Conservation (phyloP, 2,888 invertebrate genomes). For the Allygus modestus region DNA sequence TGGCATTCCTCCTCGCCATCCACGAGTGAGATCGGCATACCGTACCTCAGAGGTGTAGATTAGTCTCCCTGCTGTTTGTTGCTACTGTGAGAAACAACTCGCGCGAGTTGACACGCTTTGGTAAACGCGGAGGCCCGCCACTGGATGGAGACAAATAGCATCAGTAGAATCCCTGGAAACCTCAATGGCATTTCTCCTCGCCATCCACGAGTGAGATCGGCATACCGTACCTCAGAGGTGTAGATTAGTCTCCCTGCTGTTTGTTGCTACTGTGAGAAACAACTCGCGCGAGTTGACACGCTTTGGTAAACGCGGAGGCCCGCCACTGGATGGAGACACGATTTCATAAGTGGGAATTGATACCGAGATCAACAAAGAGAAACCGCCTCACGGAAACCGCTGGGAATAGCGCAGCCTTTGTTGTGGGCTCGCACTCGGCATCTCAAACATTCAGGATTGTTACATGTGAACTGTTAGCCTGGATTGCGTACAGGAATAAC, state of each 20-base stretch:
- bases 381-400: conserved; percentile 39
- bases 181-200: background rate
- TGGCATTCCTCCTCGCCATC: background rate
- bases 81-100: background rate
- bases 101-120: conserved; percentile 28
- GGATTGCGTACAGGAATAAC: conserved; percentile 11
- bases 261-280: background rate
- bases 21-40: background rate
- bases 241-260: background rate
- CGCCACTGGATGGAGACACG: conserved; percentile 34
- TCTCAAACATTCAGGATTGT: conserved; percentile 18
- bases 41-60: background rate
- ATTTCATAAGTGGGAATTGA: conserved; percentile 53
- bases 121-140: background rate
- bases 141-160: conserved; percentile 2
- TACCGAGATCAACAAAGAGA: conserved; percentile 47
- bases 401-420: conserved; percentile 33
- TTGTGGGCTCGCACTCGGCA: conserved; percentile 11
- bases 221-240: background rate
- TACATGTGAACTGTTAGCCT: conserved; percentile 25
- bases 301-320: background rate
- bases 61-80: background rate
- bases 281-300: conserved; percentile 16
- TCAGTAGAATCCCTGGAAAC: no score
- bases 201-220: background rate